These are phyloP conservation scores for Wiebesia pumilae DNA, from an alignment of 1,140 invertebrate species.

Conservation along the genomic window DNA sequence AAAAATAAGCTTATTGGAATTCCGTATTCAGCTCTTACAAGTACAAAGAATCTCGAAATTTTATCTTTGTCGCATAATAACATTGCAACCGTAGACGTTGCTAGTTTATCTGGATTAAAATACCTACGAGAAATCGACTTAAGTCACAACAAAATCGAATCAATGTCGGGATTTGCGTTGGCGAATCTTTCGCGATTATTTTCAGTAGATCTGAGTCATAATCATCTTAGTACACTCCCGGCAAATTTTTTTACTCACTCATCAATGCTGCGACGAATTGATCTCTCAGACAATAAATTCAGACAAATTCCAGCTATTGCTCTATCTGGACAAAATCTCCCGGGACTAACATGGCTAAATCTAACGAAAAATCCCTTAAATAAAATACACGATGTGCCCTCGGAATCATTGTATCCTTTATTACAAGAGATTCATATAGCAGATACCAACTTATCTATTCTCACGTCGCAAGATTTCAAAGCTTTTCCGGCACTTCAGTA, in stretches of 20 bases:
- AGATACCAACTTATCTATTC: conserved; percentile 87
- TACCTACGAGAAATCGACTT: conserved; percentile 85
- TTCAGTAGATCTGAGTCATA: conserved; percentile 84
- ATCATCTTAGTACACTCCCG: conserved; percentile 84
- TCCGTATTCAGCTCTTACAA: conserved; percentile 85
- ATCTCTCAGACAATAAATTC: conserved; percentile 88
- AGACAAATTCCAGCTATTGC: conserved; percentile 87
- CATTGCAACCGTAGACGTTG: conserved; percentile 83
- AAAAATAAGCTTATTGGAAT: conserved; percentile 84
- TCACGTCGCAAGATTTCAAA: conserved; percentile 91
- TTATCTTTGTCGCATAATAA: conserved; percentile 84
- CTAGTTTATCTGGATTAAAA: conserved; percentile 82
- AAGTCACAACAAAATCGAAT: conserved; percentile 83
- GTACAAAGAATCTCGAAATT: conserved; percentile 83
- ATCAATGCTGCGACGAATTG: conserved; percentile 82
- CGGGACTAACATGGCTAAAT: conserved; percentile 84
- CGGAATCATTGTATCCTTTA: conserved; percentile 80
- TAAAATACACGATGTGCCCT: conserved; percentile 81
- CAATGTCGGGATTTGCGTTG: conserved; percentile 85
- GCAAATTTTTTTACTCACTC: conserved; percentile 87
- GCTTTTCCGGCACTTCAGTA: conserved; percentile 87
- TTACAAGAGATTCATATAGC: conserved; percentile 88
- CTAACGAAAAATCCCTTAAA: conserved; percentile 88
- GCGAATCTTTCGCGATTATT: conserved; percentile 83
- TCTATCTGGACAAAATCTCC: conserved; percentile 84